Evolutionary conservation across 2,888 invertebrate species (phyloP), one percentile per base, ranked within the genome.

Genomic region (Ectobius pallidus): DNA sequence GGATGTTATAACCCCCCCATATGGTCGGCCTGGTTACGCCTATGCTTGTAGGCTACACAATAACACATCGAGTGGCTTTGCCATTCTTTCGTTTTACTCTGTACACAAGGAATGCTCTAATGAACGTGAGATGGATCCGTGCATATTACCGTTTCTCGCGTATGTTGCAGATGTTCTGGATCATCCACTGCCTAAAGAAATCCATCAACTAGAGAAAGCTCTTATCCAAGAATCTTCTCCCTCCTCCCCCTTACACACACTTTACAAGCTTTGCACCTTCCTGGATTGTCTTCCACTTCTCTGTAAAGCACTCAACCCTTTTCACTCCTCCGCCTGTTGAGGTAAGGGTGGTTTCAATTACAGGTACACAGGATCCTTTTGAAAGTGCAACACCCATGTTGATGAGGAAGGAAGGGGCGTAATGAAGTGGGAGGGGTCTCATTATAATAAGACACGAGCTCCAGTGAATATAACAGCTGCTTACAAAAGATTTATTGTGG

Each of bases 131-230:
- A n/a, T n/a, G n/a, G n/a, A n/a, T n/a, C n/a, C n/a, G n/a, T n/a
- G n/a, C n/a, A n/a, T n/a, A n/a, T n/a, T n/a, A n/a, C n/a, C n/a
- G n/a, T n/a, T n/a, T n/a, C n/a, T n/a, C n/a, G n/a, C n/a, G n/a
- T n/a, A n/a, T n/a, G n/a, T 44, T 61, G 61, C 61, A 61, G 61
- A 61, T 61, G 61, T 61, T 61, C 27, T 61, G 61, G 61, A 61
- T 61, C 61, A n/a, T n/a, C 61, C 61, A 7, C 32, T 32, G 30
- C n/a, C 61, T 61, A 30, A 61, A n/a, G 61, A 61, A 32, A 61
- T 61, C 61, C 61, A 61, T 61, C 61, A 61, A 61, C 32, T 30
- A 61, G 61, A 32, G 32, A 61, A 61, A 61, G 61, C 61, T 61
- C 61, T 61, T 61, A 61, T 32, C 61, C 61, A 61, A 61, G 61